Conservation (phyloP, 2,888 invertebrate genomes). For the Nomada fabriciana region DNA sequence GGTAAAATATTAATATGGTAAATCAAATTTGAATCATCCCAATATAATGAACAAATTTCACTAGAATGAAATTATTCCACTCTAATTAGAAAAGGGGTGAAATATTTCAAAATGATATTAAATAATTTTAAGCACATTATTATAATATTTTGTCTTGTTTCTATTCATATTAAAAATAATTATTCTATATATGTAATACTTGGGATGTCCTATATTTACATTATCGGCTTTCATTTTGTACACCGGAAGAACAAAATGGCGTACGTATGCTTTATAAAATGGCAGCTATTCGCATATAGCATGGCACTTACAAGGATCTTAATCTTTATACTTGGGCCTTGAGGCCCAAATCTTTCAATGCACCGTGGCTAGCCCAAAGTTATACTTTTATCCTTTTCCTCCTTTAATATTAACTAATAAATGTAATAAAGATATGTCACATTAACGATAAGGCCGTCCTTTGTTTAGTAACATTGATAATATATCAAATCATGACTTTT, state of each 20-base stretch:
- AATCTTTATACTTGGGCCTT: slow-evolving; percentile 54
- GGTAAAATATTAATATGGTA: too few species aligned
- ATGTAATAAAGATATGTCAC: slow-evolving; percentile 1
- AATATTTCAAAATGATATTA: background rate
- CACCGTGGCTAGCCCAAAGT: background rate
- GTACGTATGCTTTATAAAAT: slow-evolving; percentile 62
- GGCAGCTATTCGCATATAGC: slow-evolving; percentile 52
- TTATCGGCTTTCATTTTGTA: slow-evolving; percentile 35
- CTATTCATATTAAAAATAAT: background rate
- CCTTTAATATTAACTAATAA: background rate
- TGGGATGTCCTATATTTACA: background rate
- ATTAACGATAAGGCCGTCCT: background rate
- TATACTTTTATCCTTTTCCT: background rate
- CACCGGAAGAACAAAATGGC: slow-evolving; percentile 67
- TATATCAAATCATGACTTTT: background rate
- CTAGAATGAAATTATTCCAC: background rate
- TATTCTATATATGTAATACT: background rate
- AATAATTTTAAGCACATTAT: background rate
- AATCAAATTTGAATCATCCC: too few species aligned
- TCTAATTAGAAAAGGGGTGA: too few species aligned
- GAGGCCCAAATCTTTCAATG: slow-evolving; percentile 46
- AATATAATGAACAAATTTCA: background rate
- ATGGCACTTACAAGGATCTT: slow-evolving; percentile 21
- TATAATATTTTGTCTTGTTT: background rate
- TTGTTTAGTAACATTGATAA: background rate